These are phyloP conservation scores for Taurulus bubalis DNA, from an alignment of 2,113 vertebrate species.

Conservation along the genomic window DNA sequence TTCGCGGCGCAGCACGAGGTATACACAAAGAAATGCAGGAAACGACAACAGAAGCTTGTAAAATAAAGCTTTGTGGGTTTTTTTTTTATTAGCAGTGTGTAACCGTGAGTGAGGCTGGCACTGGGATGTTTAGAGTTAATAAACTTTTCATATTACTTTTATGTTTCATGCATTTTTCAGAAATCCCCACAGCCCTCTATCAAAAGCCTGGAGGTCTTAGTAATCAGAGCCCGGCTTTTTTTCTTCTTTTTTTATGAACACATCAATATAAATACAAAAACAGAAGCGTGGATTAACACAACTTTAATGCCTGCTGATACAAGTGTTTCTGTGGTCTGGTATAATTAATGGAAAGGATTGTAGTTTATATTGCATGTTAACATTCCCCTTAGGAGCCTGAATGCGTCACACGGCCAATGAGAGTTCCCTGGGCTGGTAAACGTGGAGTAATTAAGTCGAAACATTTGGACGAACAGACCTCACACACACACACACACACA, in stretches of 20 bases:
- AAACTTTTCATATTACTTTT: conserved; percentile 82
- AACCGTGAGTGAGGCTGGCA: conserved; percentile 50
- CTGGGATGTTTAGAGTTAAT: conserved; percentile 77
- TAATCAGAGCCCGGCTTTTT: conserved; percentile 54
- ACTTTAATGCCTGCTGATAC: conserved; percentile 76
- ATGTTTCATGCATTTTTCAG: conserved; percentile 81
- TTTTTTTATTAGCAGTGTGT: conserved; percentile 64
- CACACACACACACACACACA: neutral
- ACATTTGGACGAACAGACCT: conserved; percentile 1
- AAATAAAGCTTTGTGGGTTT: conserved; percentile 27
- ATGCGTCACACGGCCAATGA: conserved; percentile 39
- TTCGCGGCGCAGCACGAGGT: neutral
- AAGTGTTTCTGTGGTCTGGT: conserved; percentile 63
- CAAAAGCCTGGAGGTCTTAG: conserved; percentile 68
- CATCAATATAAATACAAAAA: conserved; percentile 80
- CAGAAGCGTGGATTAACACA: conserved; percentile 69
- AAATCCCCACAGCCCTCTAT: conserved; percentile 73
- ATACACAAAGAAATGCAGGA: conserved; percentile 20
- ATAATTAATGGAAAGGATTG: conserved; percentile 69
- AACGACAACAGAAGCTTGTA: conserved; percentile 31
- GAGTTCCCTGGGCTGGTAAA: conserved; percentile 1
- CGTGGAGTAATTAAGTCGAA: conserved; percentile 48
- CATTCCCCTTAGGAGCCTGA: conserved; percentile 37
- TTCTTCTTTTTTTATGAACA: conserved; percentile 63
- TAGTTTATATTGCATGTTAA: conserved; percentile 67